phyloP scores from a whole-genome alignment of 1,140 invertebrate species.

The Copidosoma floridanum region DNA sequence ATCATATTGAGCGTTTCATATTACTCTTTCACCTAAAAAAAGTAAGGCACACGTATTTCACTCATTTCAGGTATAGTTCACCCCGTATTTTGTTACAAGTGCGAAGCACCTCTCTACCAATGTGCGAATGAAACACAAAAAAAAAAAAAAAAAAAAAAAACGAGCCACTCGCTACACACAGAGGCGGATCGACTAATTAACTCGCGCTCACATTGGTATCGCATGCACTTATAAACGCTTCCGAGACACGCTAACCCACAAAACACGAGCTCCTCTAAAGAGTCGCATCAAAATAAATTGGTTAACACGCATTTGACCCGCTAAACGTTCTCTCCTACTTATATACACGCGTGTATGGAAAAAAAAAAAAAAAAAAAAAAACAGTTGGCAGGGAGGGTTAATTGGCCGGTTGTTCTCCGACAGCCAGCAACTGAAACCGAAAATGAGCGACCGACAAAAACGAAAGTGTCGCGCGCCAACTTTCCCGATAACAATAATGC shows the following conservation, averaged over 20 bases:
- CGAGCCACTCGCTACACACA: no score
- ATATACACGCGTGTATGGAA: not conserved
- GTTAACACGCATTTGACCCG: slow-evolving; percentile 14
- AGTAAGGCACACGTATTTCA: no score
- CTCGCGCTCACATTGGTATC: not conserved
- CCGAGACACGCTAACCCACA: no score
- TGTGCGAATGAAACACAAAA: not conserved
- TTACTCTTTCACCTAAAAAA: no score
- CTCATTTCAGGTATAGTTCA: no score
- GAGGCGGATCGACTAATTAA: not conserved
- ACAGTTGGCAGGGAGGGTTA: slow-evolving; percentile 5
- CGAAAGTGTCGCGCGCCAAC: slow-evolving; percentile 13
- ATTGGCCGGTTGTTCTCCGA: no score
- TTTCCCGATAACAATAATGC: slow-evolving; percentile 23
- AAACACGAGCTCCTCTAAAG: slow-evolving; percentile 9
- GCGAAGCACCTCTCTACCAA: no score
- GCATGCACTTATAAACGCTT: no score
- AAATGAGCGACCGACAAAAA: slow-evolving; percentile 20
- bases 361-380: not conserved
- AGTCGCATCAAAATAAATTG: slow-evolving; percentile 7
- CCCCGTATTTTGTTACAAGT: no score
- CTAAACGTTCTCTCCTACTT: no score
- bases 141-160: not conserved
- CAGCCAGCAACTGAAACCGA: slow-evolving; percentile 9
- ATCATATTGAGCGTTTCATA: no score